Percentiles rank a stretch among this genome's conserved stretches.
Evolutionary conservation across 2,888 invertebrate genomes (phyloP).

Genomic region (Gnatocerus cornutus): DNA sequence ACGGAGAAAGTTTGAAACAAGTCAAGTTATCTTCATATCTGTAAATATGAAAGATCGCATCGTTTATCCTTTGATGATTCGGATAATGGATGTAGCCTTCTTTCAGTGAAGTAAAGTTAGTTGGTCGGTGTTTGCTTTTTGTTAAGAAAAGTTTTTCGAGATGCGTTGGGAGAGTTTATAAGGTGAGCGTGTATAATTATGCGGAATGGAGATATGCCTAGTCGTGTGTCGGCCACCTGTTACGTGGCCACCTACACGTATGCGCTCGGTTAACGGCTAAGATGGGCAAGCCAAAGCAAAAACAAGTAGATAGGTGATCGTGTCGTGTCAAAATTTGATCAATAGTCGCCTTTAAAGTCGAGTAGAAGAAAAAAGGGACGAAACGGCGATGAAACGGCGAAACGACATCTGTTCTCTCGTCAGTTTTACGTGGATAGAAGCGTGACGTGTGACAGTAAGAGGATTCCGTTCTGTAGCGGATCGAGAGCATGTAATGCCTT

Average conservation of each 20-base stretch:
- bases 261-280: conserved; percentile 12
- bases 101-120: conserved; percentile 1
- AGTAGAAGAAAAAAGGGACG: background rate
- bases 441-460: conserved; percentile 53
- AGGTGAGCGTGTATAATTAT: conserved; percentile 52
- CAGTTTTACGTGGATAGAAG: conserved; percentile 44
- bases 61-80: conserved; percentile 1
- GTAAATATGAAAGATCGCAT: conserved; percentile 8
- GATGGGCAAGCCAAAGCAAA: conserved; percentile 1
- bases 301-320: conserved; percentile 9
- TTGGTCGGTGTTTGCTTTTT: conserved; percentile 1
- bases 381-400: conserved; percentile 7
- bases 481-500: conserved; percentile 52
- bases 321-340: conserved; percentile 17
- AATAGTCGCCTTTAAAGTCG: conserved; percentile 28
- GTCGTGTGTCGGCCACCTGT: conserved; percentile 51
- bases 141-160: conserved; percentile 6
- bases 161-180: conserved; percentile 17
- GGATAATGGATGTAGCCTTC: background rate
- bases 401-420: conserved; percentile 45
- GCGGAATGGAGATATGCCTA: conserved; percentile 52
- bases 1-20: background rate
- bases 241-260: conserved; percentile 40
- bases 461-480: conserved; percentile 52
- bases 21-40: background rate